Conservation (phyloP, 1,140 invertebrate species). For the Apis laboriosa region DNA sequence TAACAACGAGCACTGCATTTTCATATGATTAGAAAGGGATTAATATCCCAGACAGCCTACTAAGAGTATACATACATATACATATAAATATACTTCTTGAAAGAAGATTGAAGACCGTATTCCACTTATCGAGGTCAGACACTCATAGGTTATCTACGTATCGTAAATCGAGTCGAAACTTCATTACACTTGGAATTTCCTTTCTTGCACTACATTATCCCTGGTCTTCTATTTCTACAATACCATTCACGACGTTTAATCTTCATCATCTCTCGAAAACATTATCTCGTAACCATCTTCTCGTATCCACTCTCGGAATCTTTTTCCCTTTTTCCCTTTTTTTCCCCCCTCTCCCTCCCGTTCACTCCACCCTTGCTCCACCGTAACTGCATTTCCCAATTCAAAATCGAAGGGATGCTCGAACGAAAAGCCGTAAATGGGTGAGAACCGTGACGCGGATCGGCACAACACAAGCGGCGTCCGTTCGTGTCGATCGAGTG, state of each 20-base stretch:
- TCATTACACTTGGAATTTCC: background rate
- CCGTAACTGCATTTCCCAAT: background rate
- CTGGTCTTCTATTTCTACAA: background rate
- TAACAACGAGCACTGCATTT: no score
- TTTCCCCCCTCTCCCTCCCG: no score
- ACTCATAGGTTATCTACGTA: no score
- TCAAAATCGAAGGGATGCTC: background rate
- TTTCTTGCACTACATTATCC: background rate
- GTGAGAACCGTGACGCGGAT: background rate
- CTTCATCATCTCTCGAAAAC: background rate
- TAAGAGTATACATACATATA: background rate
- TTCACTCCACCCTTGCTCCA: background rate
- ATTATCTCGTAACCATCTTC: background rate
- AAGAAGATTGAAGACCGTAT: background rate
- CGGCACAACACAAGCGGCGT: constrained; percentile 38
- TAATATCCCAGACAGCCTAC: background rate
- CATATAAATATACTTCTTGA: background rate
- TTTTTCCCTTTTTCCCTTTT: background rate
- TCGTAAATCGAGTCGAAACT: background rate
- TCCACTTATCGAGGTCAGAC: background rate
- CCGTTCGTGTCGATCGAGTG: constrained; percentile 43
- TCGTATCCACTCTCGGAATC: no score
- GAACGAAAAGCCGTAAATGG: background rate
- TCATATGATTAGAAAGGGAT: background rate
- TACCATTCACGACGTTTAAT: background rate